Evolutionary conservation across 2,113 vertebrate species (phyloP).

Genomic region (Pseudorectes ferrugineus): DNA sequence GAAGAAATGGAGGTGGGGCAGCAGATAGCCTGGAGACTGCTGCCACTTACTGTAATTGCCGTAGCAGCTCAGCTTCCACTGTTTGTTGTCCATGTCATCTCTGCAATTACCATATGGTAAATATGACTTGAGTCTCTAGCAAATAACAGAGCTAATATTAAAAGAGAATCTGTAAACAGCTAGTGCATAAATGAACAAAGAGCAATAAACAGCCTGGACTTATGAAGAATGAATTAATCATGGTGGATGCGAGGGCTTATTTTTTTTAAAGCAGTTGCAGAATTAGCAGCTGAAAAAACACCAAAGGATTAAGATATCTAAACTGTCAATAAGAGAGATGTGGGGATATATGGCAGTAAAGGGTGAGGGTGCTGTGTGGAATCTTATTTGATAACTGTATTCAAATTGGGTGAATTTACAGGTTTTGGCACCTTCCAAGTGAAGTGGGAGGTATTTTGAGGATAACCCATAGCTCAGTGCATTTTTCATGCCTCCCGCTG

Average conservation of each 20-base stretch:
- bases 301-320: background rate
- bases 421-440: conserved; percentile 37
- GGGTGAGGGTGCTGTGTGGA: background rate
- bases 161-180: conserved; percentile 55
- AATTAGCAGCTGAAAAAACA: conserved; percentile 2
- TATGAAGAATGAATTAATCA: conserved; percentile 49
- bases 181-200: conserved; percentile 39
- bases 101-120: conserved; percentile 54
- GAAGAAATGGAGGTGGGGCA: background rate
- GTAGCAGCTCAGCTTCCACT: background rate
- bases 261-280: background rate
- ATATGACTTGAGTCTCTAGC: conserved; percentile 44
- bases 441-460: conserved; percentile 55
- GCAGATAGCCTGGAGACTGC: background rate
- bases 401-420: conserved; percentile 25
- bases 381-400: conserved; percentile 29
- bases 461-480: conserved; percentile 12
- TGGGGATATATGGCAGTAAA: background rate
- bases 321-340: background rate
- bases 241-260: background rate
- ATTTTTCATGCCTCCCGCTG: conserved; percentile 32
- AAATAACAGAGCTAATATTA: conserved; percentile 57
- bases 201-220: conserved; percentile 28
- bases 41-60: conserved; percentile 20
- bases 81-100: conserved; percentile 34